Evolutionary conservation across 2,888 invertebrate genomes (phyloP).

Genomic region (Cephus runcator): DNA sequence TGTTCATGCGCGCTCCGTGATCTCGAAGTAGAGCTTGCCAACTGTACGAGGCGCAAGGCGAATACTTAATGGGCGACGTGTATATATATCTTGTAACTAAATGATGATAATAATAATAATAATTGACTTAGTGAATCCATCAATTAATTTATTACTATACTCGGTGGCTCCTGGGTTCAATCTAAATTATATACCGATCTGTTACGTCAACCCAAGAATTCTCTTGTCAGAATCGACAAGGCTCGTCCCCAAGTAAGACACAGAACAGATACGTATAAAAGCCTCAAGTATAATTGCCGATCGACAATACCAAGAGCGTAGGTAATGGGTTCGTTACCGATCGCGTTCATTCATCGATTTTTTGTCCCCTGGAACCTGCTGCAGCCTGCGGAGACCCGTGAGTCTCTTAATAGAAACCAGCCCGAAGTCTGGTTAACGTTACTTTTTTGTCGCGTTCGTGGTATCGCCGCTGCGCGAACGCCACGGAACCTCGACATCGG

Average conservation of each 20-base stretch:
- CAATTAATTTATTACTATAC: not conserved
- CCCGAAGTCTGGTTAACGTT: constrained; percentile 2
- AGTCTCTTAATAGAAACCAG: not conserved
- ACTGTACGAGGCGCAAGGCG: not conserved
- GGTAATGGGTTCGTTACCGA: not conserved
- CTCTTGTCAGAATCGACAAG: not conserved
- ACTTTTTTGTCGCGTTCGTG: constrained; percentile 11
- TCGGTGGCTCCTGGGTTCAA: not conserved
- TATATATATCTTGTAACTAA: not conserved
- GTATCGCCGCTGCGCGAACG: constrained; percentile 8
- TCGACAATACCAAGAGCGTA: not conserved
- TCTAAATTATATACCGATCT: not conserved
- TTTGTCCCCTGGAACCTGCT: constrained; percentile 47
- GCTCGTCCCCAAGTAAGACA: not conserved
- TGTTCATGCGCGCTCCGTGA: not conserved
- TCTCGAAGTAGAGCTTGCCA: not conserved
- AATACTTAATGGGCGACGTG: not conserved
- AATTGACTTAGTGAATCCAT: not conserved
- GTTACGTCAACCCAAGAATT: not conserved
- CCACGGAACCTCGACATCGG: not conserved
- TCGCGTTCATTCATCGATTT: constrained; percentile 57
- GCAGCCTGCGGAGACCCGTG: constrained; percentile 16
- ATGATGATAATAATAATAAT: not conserved
- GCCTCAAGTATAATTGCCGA: not conserved
- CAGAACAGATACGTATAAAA: not conserved